Evolutionary conservation across 1,140 invertebrate species (phyloP).

Genomic region (Calosoma granatense): DNA sequence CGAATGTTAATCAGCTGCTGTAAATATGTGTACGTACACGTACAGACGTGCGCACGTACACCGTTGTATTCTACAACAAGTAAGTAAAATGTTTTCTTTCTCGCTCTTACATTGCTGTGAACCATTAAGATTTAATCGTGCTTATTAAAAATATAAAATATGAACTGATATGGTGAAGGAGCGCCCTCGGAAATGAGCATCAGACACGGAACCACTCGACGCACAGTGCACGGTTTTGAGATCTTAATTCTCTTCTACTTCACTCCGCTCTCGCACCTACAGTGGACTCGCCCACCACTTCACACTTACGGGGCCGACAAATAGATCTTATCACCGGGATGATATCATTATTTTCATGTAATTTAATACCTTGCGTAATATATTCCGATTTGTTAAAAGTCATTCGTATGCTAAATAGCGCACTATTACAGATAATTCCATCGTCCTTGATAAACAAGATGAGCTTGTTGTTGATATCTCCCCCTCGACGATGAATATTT

Average conservation of each 20-base stretch:
- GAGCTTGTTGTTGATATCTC: too few relatives aligned
- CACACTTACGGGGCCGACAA: constrained; percentile 19
- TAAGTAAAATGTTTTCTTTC: neutral
- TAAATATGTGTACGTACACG: neutral
- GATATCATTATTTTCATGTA: constrained; percentile 25
- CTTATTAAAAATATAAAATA: constrained; percentile 22
- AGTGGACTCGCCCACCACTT: neutral
- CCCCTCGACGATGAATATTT: too few relatives aligned
- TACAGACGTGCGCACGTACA: too few relatives aligned
- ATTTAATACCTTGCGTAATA: constrained; percentile 25
- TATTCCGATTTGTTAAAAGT: constrained; percentile 11
- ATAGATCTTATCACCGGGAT: constrained; percentile 20
- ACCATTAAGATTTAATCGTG: constrained; percentile 19
- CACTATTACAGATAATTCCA: too few relatives aligned
- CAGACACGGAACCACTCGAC: constrained; percentile 16
- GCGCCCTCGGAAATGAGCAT: constrained; percentile 18
- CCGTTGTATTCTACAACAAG: neutral
- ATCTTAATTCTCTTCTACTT: constrained; percentile 13
- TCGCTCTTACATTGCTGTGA: neutral
- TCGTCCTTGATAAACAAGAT: too few relatives aligned
- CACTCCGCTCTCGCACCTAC: constrained; percentile 20
- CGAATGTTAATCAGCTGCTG: neutral
- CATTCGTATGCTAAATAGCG: neutral
- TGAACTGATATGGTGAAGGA: constrained; percentile 11
- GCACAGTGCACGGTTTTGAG: neutral